Base-by-base conservation (phyloP, 1,140 invertebrate genomes). In the Macrocentrus cingulum region DNA sequence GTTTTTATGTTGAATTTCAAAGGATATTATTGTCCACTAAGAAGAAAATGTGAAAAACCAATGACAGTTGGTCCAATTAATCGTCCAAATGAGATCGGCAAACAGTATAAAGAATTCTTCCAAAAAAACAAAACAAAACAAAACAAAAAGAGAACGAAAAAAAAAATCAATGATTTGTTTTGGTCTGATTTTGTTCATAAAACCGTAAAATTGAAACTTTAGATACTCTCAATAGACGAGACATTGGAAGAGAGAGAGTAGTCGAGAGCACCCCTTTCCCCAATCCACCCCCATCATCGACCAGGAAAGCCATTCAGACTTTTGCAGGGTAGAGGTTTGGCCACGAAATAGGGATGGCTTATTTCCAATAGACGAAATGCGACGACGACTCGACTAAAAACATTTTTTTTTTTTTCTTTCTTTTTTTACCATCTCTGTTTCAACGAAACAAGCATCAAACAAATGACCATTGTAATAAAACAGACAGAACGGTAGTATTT, bases 191-290 rank as follows among this genome's bases (percentile, higher is more conserved):
- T 49, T 49, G 37, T 49, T 16, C 37, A 49, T 15, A 32, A 41
- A 22, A 58, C 56, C 56, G 37, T 51, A 58, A 58, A 58, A 58
- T 58, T 51, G 56, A 58, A 58, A 58, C 56, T 58, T 58, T 58
- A 44, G 46, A 49, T 49, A 29, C 48, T 22, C 42, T 51, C 56
- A 58, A 58, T 58, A 56, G 54, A 56, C 48, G 56, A 58, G 56
- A 58, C 56, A 58, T 58, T 51, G 56, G 36, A 52, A 8, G 16
- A 13, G 11, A 19, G 23, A 3, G 45, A 22, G 19, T 13, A 22
- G 2, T 23, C 9, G 25, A 5, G 25, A 5, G 9, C 25, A 4
- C 25, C 22, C 13, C 22, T 34, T 44, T 13, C 46, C 42, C 55
- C 36, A 36, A 51, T 51, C 48, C 37, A 58, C 37, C 25, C 36